Base-by-base conservation (phyloP, 2,888 invertebrate genomes). In the Amphimallon solstitiale region DNA sequence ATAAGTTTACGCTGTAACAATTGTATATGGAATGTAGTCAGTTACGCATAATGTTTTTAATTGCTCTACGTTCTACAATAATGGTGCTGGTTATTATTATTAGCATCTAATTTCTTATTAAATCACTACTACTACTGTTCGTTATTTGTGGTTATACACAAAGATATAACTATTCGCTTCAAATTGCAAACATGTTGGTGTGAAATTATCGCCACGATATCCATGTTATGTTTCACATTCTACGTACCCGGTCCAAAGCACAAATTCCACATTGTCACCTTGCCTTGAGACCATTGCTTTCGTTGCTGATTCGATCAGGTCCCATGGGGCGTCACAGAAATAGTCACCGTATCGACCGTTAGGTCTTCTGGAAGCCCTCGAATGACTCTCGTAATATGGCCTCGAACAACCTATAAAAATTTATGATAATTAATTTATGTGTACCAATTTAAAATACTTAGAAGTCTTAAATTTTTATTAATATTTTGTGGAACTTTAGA, bases 171-270 rank as follows among this genome's bases (percentile, higher is more conserved):
- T 29, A 29, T 29, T 5, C 29, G 9, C 9, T 23, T 3, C 5
- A 29, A 29, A 29, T 5, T 29, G 29, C 1, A 29, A 29, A 5
- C 29, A 29, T 5, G 6, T 29, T 5, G 1, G 9, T 9, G 9
- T 3, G 29, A 29, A 29, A 29, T 5, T 29, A 5, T 5, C 9
- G 29, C 29, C 5, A 5, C 9, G 5, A 29, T 9, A 5, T 35
- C 15, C 19, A 21, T 37, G 17, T 19, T 35, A 14, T 37, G 12
- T 48, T n/a, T 35, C 14, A 29, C 6, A 29, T 34, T 35, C 15
- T 61, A 83, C 90, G 86, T 85, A 95, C 95, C 95, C 96, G 17
- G 96, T 96, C 96, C 96, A 97, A 19, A 97, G 84, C 17, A 96
- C 93, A 81, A 96, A 96, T 83, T 96, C 95, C 68, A 95, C 92